phyloP scores from a whole-genome alignment of 2,797 vertebrate genomes.

The Xenopus petersii region DNA sequence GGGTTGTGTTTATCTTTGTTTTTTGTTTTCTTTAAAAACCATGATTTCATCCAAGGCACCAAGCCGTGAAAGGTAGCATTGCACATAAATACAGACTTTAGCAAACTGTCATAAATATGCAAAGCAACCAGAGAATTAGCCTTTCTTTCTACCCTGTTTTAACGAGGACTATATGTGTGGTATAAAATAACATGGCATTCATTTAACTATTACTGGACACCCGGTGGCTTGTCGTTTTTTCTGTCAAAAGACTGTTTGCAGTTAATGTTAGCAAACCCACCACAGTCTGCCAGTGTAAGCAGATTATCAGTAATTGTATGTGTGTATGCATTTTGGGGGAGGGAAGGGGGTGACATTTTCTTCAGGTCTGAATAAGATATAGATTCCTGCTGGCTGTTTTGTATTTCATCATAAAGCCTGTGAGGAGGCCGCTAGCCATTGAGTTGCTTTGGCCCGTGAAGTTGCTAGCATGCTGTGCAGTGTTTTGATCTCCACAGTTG shows the following conservation, averaged over 20 bases:
- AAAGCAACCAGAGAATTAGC: background rate
- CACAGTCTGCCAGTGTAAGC: conserved; percentile 81
- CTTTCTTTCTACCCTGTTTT: background rate
- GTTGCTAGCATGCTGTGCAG: conserved; percentile 79
- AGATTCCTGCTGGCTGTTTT: conserved; percentile 88
- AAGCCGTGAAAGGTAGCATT: no score
- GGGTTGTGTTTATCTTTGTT: no score
- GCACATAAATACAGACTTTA: no score
- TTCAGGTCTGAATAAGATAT: conserved; percentile 86
- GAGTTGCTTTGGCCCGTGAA: conserved; percentile 82
- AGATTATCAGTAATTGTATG: conserved; percentile 94
- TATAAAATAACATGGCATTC: conserved; percentile 81
- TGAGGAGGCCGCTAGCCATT: conserved; percentile 80
- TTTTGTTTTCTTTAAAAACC: no score
- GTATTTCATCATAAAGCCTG: conserved; percentile 85
- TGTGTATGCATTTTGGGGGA: conserved; percentile 85
- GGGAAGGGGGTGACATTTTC: conserved; percentile 81
- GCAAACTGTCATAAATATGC: no score
- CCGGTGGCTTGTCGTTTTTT: conserved; percentile 82
- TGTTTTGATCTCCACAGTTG: conserved; percentile 87
- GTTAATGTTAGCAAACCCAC: conserved; percentile 87
- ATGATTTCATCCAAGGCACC: no score
- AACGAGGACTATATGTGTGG: conserved; percentile 75
- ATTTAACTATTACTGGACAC: conserved; percentile 85
- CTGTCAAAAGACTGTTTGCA: conserved; percentile 85